Percentiles rank a stretch among this genome's conserved stretches.
These are phyloP conservation scores for Telenomus remus DNA, from an alignment of 1,140 invertebrate genomes.

Conservation along the genomic window DNA sequence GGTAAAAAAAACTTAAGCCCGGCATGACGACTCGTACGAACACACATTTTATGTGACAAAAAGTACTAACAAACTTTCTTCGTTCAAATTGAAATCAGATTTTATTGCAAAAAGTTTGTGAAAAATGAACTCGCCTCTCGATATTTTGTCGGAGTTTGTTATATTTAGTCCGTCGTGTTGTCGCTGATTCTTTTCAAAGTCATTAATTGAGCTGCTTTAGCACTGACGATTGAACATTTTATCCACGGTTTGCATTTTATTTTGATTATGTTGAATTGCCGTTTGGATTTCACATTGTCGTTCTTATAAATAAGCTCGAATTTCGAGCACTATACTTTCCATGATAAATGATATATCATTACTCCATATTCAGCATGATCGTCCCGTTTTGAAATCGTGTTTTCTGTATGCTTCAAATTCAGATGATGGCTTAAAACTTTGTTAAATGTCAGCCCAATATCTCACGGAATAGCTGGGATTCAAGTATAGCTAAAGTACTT, in stretches of 20 bases:
- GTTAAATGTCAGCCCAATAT: conserved; percentile 32
- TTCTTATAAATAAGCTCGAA: no score
- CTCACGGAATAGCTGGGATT: conserved; percentile 34
- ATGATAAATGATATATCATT: no score
- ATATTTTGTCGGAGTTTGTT: no score
- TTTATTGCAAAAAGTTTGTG: not conserved
- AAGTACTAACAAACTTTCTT: conserved; percentile 24
- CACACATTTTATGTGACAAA: conserved; percentile 8
- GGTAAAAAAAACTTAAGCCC: conserved; percentile 40
- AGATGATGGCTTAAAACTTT: conserved; percentile 11
- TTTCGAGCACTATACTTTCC: no score
- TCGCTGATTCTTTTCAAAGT: no score
- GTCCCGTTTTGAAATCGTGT: not conserved
- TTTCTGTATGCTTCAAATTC: conserved; percentile 17
- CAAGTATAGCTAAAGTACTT: conserved; percentile 28
- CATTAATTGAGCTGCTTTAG: no score
- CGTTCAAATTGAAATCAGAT: conserved; percentile 12
- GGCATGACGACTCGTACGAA: conserved; percentile 19
- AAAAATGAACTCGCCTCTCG: not conserved
- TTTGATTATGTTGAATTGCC: no score
- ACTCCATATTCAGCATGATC: no score
- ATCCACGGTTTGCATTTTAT: no score
- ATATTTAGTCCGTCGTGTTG: no score
- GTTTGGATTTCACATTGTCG: no score
- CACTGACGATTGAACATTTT: no score